Evolutionary conservation across 2,113 vertebrate genomes (phyloP).

Genomic region (Diadophis punctatus): DNA sequence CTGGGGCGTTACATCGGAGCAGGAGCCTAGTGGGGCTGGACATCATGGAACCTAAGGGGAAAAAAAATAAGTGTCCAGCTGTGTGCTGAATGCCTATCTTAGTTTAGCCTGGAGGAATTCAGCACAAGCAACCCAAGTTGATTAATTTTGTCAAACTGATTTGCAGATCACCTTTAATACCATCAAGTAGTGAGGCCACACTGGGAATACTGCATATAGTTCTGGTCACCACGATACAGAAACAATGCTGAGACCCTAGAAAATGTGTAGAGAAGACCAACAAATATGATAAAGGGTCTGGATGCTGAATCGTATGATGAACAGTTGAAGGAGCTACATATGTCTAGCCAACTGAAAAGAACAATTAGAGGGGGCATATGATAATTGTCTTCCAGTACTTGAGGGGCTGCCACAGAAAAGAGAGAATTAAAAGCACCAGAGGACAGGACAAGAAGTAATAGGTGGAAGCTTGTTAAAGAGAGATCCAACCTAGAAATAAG

Average conservation of each 20-base stretch:
- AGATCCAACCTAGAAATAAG: neutral
- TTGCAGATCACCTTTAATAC: slow-evolving; percentile 66
- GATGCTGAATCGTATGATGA: neutral
- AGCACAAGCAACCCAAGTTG: slow-evolving; percentile 43
- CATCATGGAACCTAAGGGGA: slow-evolving; percentile 59
- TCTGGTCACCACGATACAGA: neutral
- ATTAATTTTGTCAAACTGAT: slow-evolving; percentile 49
- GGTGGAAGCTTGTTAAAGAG: neutral
- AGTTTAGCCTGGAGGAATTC: slow-evolving; percentile 60
- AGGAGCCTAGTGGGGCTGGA: slow-evolving; percentile 59
- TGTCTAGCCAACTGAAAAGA: neutral
- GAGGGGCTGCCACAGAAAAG: neutral
- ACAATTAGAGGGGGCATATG: neutral
- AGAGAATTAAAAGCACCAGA: neutral
- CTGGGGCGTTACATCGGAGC: slow-evolving; percentile 56
- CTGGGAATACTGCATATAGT: neutral
- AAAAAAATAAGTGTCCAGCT: slow-evolving; percentile 56
- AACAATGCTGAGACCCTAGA: neutral
- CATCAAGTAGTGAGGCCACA: neutral
- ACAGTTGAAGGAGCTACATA: neutral
- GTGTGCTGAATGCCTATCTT: slow-evolving; percentile 40
- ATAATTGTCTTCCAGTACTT: neutral
- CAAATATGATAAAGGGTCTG: neutral
- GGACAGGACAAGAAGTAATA: neutral
- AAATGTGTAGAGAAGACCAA: neutral